phyloP scores from a whole-genome alignment of 2,113 vertebrate genomes.

The Tachycineta bicolor region DNA sequence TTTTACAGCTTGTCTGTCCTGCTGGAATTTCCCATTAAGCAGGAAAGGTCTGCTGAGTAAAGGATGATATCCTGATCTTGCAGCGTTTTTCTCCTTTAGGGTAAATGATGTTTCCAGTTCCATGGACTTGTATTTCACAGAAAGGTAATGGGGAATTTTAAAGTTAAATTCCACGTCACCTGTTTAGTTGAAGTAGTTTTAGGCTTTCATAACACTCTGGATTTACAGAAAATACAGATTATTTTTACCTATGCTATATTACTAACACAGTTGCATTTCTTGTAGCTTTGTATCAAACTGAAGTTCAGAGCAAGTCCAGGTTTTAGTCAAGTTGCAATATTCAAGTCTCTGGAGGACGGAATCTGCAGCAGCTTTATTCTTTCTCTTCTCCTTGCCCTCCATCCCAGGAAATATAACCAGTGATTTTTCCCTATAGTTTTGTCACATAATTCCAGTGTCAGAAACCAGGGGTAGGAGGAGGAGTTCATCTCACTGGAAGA shows the following conservation, averaged over 20 bases:
- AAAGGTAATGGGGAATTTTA: background rate
- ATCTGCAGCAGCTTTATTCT: background rate
- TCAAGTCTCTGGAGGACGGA: background rate
- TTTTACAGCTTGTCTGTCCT: background rate
- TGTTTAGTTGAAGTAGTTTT: background rate
- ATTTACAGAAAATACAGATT: background rate
- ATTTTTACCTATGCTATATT: background rate
- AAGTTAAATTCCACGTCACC: background rate
- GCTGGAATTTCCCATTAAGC: background rate
- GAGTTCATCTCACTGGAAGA: background rate
- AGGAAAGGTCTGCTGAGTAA: background rate
- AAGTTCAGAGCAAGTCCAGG: background rate
- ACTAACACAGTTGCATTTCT: background rate
- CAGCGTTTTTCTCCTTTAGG: background rate
- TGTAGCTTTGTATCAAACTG: background rate
- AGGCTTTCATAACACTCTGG: background rate
- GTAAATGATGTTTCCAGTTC: background rate
- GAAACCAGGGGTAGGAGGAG: background rate
- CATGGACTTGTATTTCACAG: background rate
- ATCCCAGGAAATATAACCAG: background rate
- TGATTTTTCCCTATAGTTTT: background rate
- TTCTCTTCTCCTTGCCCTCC: background rate
- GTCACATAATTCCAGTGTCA: background rate
- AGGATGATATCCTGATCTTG: background rate
- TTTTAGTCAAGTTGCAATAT: background rate